Evolutionary conservation across 2,797 vertebrate genomes (phyloP).

Genomic region (Diplodus sargus): DNA sequence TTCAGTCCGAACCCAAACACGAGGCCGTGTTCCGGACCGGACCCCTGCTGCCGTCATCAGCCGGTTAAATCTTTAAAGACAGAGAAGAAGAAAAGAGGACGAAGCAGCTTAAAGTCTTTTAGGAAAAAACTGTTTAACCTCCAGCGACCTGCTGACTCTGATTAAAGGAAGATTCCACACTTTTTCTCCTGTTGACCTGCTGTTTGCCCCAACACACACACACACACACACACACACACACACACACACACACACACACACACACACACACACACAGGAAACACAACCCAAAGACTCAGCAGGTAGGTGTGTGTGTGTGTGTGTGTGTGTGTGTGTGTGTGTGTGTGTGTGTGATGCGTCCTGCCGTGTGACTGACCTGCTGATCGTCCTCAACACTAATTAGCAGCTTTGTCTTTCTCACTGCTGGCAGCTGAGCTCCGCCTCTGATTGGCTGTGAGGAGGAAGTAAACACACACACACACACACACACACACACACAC

Average conservation of each 20-base stretch:
- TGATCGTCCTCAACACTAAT: conserved; percentile 65
- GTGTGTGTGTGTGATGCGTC: conserved; percentile 53
- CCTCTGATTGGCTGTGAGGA: conserved; percentile 68
- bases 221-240: conserved; percentile 16
- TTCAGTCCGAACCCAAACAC: no score
- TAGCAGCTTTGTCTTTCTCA: conserved; percentile 69
- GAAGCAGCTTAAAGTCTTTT: conserved; percentile 26
- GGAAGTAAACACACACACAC: conserved; percentile 49
- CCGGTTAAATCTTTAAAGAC: conserved; percentile 4
- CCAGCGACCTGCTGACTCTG: conserved; percentile 35
- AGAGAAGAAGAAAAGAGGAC: not conserved
- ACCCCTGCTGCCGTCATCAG: no score
- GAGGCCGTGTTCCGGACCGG: no score
- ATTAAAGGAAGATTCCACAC: conserved; percentile 61
- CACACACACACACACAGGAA: conserved; percentile 40
- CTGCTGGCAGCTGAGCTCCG: conserved; percentile 45
- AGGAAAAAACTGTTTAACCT: conserved; percentile 51
- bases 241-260: conserved; percentile 17
- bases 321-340: conserved; percentile 41
- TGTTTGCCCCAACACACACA: conserved; percentile 5
- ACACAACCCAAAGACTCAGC: conserved; percentile 52
- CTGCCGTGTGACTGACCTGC: conserved; percentile 63
- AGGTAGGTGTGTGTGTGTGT: conserved; percentile 42
- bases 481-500: conserved; percentile 27
- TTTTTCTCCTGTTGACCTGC: conserved; percentile 40